Base-by-base conservation (phyloP, 2,113 vertebrate genomes). In the Phaetusa simplex region DNA sequence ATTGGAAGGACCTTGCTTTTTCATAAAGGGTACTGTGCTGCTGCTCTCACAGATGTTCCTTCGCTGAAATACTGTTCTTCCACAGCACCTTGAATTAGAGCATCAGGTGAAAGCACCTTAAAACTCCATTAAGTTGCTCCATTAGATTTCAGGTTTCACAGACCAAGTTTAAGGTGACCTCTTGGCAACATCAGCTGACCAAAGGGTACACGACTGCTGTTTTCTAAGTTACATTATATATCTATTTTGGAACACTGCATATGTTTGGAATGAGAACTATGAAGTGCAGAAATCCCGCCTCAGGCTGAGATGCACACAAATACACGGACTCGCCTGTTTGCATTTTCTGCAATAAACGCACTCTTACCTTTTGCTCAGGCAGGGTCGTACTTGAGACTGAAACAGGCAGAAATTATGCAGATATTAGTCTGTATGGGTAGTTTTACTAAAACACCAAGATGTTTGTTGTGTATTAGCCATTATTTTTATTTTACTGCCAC, bases 201-300 rank as follows among this genome's bases (percentile, higher is more conserved):
- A 30, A 56, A 66, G 30, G 9, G 30, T 27, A 15, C 40, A 5
- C 1, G 0, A 16, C 3, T 7, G 6, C 6, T 24, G 64, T 5
- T 77, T 53, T 21, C 8, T n/a, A 17, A 23, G 12, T 32, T 10
- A 5, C 1, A 71, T 43, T 18, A 1, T 11, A 14, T 12, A 34
- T 45, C n/a, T n/a, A 2, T 23, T 53, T 53, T 81, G 55, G 70
- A 85, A 2, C 9, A 24, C 0, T 34, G 9, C 12, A 13, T 11
- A 0, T 8, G 4, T 14, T 36, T 71, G 34, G 42, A 61, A 6
- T 9, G 13, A 53, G 55, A 74, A 47, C 9, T 56, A 24, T 2
- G 9, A 29, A 24, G 12, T 5, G 11, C 2, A 59, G 19, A 36
- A 53, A 15, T 22, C 26, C 45, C 52, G 38, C 32, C 71, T 38